These are phyloP conservation scores for Cylas formicarius DNA, from an alignment of 1,140 invertebrate species.

Conservation along the genomic window DNA sequence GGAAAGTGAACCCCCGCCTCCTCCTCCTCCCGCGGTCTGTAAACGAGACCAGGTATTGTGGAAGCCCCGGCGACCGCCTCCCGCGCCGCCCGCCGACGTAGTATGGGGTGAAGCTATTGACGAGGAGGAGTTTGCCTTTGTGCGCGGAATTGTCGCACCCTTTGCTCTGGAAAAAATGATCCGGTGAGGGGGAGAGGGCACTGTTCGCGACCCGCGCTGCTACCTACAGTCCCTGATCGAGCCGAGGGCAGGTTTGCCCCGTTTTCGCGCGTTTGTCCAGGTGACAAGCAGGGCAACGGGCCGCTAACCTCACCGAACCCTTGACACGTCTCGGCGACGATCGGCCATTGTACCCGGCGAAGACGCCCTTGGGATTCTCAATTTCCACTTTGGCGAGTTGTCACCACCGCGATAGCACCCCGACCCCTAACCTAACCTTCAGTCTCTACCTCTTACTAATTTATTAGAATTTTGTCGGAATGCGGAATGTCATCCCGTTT, in stretches of 20 bases:
- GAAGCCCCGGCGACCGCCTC: constrained; percentile 7
- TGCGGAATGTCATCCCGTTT: too few relatives aligned
- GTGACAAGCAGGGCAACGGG: constrained; percentile 33
- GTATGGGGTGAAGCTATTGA: constrained; percentile 22
- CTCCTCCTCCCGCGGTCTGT: too few relatives aligned
- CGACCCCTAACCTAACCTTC: constrained; percentile 11
- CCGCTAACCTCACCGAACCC: constrained; percentile 13
- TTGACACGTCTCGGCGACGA: constrained; percentile 2
- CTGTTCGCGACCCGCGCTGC: background rate
- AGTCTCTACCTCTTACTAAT: constrained; percentile 11
- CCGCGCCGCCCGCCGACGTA: constrained; percentile 8
- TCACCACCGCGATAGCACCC: constrained; percentile 12
- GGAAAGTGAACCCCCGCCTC: constrained; percentile 13
- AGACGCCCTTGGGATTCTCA: background rate
- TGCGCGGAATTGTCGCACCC: constrained; percentile 18
- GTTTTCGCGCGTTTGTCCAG: constrained; percentile 35
- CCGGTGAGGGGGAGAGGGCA: background rate
- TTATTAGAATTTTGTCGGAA: constrained; percentile 7
- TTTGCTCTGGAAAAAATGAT: background rate
- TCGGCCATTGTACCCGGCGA: too few relatives aligned
- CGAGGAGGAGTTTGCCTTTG: constrained; percentile 8
- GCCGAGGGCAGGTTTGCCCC: constrained; percentile 42
- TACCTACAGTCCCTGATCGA: constrained; percentile 38
- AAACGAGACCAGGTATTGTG: too few relatives aligned
- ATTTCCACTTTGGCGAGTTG: constrained; percentile 3